Base-by-base conservation (phyloP, 1,140 invertebrate species). In the Hormaphis cornu region DNA sequence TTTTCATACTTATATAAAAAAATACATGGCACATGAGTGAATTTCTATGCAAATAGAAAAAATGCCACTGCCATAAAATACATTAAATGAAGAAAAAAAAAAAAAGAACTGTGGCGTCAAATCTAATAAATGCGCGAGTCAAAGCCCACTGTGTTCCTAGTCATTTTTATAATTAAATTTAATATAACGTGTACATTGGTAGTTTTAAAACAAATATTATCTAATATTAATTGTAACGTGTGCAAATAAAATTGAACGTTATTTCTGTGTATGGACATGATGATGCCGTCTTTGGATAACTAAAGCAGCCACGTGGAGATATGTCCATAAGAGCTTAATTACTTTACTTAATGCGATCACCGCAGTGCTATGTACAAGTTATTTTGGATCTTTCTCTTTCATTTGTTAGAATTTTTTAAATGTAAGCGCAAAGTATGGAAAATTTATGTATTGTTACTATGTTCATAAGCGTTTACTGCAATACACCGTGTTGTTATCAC, bases 91-190 rank as follows among this genome's bases (percentile, higher is more conserved):
- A n/a, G 40, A 28, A 42, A 61, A 35, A 56, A 59, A 30, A 44
- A 28, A 20, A 20, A 66, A 46, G 26, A 66, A 28, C 20, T 61
- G 42, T 48, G 59, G 59, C 40, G 22, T 61, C 5, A 56, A 35
- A 35, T 35, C 37, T 56, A 10, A 33, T 46, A 66, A 30, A 48
- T 44, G 42, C 59, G 59, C 5, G 59, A 42, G 42, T 66, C 24
- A 46, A 66, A 66, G 42, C 59, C 59, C 59, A 66, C 59, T 66
- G 59, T 66, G 59, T 66, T 66, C 59, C 59, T 66, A 66, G 59
- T 66, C 59, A 66, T 66, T 66, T 66, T 66, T 66, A 66, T 66
- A 66, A 66, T 66, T 66, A 66, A 61, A 66, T 66, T 66, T 48
- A 48, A 50, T 48, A 48, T 66, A 48, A 66, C 59, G 48, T 66